phyloP scores from a whole-genome alignment of 2,113 vertebrate species.

The Merops nubicus region DNA sequence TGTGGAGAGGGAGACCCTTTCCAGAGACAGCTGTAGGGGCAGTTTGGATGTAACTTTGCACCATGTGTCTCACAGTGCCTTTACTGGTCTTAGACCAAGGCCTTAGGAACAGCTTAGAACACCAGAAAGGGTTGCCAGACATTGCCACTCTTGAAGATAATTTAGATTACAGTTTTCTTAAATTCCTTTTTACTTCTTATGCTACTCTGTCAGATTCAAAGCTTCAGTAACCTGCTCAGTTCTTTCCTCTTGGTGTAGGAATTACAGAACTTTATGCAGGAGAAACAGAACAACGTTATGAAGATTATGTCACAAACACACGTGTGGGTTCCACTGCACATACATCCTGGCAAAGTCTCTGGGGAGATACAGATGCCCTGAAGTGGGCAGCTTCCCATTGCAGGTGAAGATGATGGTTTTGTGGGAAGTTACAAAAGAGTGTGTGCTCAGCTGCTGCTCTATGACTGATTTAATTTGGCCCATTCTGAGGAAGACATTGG shows the following conservation, averaged over 20 bases:
- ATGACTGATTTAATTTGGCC: not conserved
- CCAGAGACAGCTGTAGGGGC: not conserved
- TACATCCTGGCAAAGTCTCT: not conserved
- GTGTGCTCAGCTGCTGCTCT: not conserved
- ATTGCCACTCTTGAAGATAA: not conserved
- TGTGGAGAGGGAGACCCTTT: not conserved
- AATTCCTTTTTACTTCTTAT: not conserved
- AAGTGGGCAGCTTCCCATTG: not conserved
- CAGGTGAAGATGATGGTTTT: not conserved
- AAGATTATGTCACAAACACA: not conserved
- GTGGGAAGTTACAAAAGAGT: not conserved
- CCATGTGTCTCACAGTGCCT: not conserved
- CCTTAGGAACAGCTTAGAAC: not conserved
- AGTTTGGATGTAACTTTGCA: not conserved
- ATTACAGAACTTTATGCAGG: not conserved
- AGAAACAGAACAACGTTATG: not conserved
- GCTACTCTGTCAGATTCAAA: not conserved
- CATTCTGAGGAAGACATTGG: not conserved
- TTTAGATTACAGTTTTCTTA: not conserved
- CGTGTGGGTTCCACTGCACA: not conserved
- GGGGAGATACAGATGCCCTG: not conserved
- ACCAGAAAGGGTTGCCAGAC: not conserved
- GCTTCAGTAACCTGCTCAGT: not conserved
- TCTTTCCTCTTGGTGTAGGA: not conserved
- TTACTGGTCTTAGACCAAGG: fast-evolving